Percentiles rank a stretch among this genome's conserved stretches.
phyloP scores from a whole-genome alignment of 2,888 invertebrate genomes.

The Nomada flava region DNA sequence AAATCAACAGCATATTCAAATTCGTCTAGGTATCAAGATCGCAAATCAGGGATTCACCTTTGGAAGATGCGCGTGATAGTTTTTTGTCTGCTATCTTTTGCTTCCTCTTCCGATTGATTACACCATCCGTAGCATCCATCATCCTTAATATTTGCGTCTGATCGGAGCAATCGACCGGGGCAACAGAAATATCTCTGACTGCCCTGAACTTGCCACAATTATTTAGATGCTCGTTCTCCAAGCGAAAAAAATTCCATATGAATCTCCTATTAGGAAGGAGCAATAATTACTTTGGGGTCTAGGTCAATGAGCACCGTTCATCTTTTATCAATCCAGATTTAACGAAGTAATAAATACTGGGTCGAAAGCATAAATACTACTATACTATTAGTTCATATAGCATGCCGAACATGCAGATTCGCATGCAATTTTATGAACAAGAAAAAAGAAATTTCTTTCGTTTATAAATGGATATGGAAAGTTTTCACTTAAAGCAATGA shows the following conservation, averaged over 20 bases:
- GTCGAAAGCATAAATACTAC: slow-evolving; percentile 9
- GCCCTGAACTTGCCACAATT: slow-evolving; percentile 99
- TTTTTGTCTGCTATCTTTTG: slow-evolving; percentile 61
- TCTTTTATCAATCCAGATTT: neutral
- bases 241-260: slow-evolving; percentile 99
- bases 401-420: slow-evolving; percentile 44
- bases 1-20: neutral
- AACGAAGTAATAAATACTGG: neutral
- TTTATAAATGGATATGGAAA: neutral
- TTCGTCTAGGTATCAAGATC: slow-evolving; percentile 33
- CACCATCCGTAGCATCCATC: slow-evolving; percentile 98
- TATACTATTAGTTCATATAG: neutral
- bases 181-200: slow-evolving; percentile 98
- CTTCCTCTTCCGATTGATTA: slow-evolving; percentile 84
- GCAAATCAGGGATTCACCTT: slow-evolving; percentile 83
- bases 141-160: slow-evolving; percentile 95
- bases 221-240: slow-evolving; percentile 99
- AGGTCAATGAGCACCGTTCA: neutral
- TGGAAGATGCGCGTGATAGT: slow-evolving; percentile 73
- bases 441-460: neutral
- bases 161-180: slow-evolving; percentile 96
- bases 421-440: slow-evolving; percentile 20
- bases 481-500: slow-evolving; percentile 3
- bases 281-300: slow-evolving; percentile 16
- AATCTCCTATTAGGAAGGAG: slow-evolving; percentile 89